These are phyloP conservation scores for Dipus sagitta DNA, from an alignment of 2,797 vertebrate genomes.

Conservation along the genomic window DNA sequence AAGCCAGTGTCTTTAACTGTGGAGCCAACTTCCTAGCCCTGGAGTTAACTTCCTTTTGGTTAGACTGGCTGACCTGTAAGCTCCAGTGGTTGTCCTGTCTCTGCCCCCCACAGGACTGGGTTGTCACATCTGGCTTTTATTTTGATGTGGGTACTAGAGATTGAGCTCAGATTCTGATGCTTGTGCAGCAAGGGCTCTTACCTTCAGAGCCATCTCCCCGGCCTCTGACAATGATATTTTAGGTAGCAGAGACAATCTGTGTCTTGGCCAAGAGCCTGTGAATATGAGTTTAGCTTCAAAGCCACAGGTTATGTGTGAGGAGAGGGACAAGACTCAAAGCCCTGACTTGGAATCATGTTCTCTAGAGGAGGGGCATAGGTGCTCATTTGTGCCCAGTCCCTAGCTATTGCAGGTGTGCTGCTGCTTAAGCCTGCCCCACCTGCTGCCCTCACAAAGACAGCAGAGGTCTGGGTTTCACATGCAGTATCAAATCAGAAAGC, in stretches of 20 bases:
- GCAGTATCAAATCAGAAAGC: background rate
- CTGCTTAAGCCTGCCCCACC: background rate
- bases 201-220: background rate
- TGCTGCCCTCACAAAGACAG: background rate
- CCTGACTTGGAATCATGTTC: background rate
- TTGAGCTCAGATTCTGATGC: no score
- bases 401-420: background rate
- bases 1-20: no score
- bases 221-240: no score
- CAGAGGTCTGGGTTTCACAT: background rate
- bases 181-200: no score
- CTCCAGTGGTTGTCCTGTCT: no score
- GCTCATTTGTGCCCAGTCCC: background rate
- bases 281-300: slow-evolving; percentile 15
- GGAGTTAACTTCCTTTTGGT: no score
- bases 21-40: no score
- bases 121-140: no score
- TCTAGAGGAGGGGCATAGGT: background rate
- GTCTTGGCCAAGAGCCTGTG: background rate
- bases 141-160: no score
- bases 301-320: background rate
- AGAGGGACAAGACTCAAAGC: background rate
- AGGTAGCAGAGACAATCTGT: background rate
- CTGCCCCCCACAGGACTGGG: no score
- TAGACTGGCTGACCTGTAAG: no score